Conservation (phyloP, 2,113 vertebrate genomes). For the Calypte anna region DNA sequence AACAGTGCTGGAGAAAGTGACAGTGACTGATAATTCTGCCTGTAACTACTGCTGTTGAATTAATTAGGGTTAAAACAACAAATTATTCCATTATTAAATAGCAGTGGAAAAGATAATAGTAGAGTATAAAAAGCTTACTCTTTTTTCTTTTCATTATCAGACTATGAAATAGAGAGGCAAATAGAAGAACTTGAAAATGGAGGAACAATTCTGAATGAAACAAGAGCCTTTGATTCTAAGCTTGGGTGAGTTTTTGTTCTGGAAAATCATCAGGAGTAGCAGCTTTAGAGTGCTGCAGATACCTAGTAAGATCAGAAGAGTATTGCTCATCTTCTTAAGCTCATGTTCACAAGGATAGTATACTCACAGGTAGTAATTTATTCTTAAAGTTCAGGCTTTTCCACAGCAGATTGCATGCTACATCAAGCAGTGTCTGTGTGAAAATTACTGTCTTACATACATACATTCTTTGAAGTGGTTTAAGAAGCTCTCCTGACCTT, state of each 20-base stretch:
- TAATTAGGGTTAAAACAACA: constrained; percentile 43
- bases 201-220: constrained; percentile 90
- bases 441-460: background rate
- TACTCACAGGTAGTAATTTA: background rate
- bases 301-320: background rate
- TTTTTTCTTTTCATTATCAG: constrained; percentile 74
- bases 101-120: constrained; percentile 16
- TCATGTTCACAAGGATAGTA: background rate
- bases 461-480: background rate
- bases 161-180: constrained; percentile 97
- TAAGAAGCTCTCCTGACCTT: background rate
- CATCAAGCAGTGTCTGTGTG: background rate
- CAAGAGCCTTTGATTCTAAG: constrained; percentile 91
- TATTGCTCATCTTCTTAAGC: background rate
- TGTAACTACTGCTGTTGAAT: constrained; percentile 30
- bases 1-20: background rate
- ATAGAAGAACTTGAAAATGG: constrained; percentile 86
- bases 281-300: background rate
- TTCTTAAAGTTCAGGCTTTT: background rate
- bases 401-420: background rate
- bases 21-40: constrained; percentile 1
- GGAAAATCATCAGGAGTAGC: background rate
- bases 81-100: background rate
- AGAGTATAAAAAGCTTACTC: background rate
- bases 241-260: constrained; percentile 85